phyloP scores from a whole-genome alignment of 2,113 vertebrate genomes.

The Ellobius talpinus region DNA sequence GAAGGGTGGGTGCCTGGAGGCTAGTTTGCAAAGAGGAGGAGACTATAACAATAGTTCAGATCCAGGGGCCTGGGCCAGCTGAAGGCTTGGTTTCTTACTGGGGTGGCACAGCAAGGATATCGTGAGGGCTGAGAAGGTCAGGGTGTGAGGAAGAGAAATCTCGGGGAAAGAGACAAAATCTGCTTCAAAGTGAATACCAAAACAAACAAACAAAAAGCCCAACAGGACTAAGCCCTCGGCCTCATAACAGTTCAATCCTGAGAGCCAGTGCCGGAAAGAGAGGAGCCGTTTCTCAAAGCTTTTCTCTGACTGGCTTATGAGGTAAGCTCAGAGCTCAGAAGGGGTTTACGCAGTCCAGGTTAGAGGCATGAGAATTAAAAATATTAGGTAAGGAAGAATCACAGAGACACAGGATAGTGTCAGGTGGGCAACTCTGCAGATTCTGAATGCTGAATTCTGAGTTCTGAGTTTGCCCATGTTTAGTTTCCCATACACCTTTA shows the following conservation, averaged over 20 bases:
- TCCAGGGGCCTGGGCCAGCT: neutral
- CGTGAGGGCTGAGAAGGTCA: neutral
- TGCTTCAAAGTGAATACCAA: neutral
- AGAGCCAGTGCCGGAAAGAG: neutral
- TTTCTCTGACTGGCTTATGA: neutral
- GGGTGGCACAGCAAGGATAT: neutral
- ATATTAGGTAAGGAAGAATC: too few relatives aligned
- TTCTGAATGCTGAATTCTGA: too few relatives aligned
- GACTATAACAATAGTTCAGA: neutral
- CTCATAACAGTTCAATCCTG: neutral
- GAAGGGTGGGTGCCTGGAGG: neutral
- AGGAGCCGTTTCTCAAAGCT: neutral
- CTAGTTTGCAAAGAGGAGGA: neutral
- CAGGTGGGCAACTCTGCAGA: too few relatives aligned
- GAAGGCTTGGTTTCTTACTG: neutral
- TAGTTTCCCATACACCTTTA: too few relatives aligned
- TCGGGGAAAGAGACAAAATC: neutral
- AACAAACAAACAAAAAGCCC: too few relatives aligned
- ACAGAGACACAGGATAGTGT: too few relatives aligned
- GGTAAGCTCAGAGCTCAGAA: neutral
- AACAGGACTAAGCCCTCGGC: neutral
- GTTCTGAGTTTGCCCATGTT: too few relatives aligned
- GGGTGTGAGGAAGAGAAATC: neutral
- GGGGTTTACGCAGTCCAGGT: too few relatives aligned
- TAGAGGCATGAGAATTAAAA: too few relatives aligned